Percentiles rank a stretch among this genome's conserved stretches.
These are phyloP conservation scores for Steinernema carpocapsae DNA, from an alignment of 2,888 invertebrate species.

Conservation along the genomic window DNA sequence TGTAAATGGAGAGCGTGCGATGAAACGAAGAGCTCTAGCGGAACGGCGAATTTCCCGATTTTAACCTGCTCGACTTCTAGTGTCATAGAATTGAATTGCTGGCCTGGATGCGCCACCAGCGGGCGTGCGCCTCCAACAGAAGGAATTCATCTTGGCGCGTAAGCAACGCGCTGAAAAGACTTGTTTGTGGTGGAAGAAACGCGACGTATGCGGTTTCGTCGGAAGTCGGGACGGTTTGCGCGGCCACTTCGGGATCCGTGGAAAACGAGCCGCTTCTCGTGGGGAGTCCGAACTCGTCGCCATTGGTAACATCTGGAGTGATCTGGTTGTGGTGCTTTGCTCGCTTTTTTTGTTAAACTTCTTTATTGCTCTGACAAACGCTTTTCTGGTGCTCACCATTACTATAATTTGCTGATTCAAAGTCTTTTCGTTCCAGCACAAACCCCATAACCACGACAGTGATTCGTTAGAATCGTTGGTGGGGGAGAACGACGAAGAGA, in stretches of 20 bases:
- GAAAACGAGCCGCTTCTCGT: slow-evolving; percentile 23
- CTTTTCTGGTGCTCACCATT: too few relatives aligned
- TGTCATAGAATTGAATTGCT: slow-evolving; percentile 27
- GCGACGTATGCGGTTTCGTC: neutral
- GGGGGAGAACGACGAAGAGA: slow-evolving; percentile 21
- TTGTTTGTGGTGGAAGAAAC: neutral
- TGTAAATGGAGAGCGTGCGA: neutral
- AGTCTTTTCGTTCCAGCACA: slow-evolving; percentile 2
- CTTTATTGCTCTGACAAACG: too few relatives aligned
- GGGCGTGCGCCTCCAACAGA: neutral
- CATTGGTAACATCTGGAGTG: neutral
- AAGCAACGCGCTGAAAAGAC: neutral
- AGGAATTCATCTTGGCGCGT: neutral
- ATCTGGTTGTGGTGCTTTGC: slow-evolving; percentile 33
- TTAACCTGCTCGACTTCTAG: neutral
- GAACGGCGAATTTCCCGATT: neutral
- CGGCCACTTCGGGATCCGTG: neutral
- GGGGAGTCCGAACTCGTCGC: neutral
- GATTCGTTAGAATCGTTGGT: neutral
- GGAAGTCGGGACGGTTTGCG: neutral
- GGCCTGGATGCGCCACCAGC: slow-evolving; percentile 25
- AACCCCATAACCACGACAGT: slow-evolving; percentile 1
- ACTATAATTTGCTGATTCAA: neutral
- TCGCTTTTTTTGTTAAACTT: neutral
- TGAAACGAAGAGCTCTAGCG: neutral